These are phyloP conservation scores for Asobara japonica DNA, from an alignment of 1,140 invertebrate species.

Conservation along the genomic window DNA sequence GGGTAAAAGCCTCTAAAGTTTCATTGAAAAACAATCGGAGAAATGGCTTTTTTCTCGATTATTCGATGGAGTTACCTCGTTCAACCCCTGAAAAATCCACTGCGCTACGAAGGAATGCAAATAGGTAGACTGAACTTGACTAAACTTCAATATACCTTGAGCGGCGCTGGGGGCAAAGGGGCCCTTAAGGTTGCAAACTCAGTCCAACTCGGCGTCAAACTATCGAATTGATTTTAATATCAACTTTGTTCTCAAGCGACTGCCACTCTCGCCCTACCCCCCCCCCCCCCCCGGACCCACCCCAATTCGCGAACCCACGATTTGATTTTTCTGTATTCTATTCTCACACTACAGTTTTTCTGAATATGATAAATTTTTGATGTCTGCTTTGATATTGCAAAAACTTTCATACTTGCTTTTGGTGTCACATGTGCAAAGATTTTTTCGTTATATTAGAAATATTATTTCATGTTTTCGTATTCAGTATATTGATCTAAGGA, in stretches of 20 bases:
- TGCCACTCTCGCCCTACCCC: slow-evolving; percentile 24
- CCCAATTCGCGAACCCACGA: not conserved
- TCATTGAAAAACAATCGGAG: not conserved
- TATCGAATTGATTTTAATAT: slow-evolving; percentile 63
- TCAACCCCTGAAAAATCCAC: not conserved
- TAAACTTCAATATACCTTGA: slow-evolving; percentile 55
- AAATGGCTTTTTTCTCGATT: slow-evolving; percentile 35
- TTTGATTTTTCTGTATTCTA: not conserved
- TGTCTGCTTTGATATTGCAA: not conserved
- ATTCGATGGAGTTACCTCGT: not conserved
- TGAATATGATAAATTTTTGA: not conserved
- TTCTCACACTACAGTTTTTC: not conserved
- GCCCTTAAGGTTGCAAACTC: slow-evolving; percentile 58
- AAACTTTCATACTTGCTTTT: no score
- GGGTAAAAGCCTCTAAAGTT: not conserved
- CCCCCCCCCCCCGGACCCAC: slow-evolving; percentile 11
- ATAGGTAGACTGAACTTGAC: slow-evolving; percentile 57
- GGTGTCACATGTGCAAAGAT: no score
- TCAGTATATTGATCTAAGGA: no score
- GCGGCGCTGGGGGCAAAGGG: slow-evolving; percentile 28
- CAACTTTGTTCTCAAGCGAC: slow-evolving; percentile 56
- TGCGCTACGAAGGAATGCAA: slow-evolving; percentile 47
- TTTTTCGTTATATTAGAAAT: no score
- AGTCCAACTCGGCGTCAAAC: slow-evolving; percentile 50
- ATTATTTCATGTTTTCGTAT: no score